Evolutionary conservation across 2,113 vertebrate genomes (phyloP).

Genomic region (Muntiacus reevesi): DNA sequence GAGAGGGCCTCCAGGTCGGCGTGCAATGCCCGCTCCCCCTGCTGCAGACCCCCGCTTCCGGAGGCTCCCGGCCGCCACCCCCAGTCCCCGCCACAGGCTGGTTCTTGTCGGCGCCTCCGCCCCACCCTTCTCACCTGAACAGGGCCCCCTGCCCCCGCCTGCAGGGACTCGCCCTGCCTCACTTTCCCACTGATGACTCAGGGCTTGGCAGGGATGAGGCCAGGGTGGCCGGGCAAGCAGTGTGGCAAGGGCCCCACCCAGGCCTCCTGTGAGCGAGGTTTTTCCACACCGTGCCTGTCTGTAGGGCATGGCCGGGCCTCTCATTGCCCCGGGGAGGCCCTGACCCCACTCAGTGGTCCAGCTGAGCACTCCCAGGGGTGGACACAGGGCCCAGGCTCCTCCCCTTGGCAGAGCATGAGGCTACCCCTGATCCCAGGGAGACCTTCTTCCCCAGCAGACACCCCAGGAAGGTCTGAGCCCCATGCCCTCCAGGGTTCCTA

Average conservation of each 20-base stretch:
- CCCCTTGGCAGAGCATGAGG: background rate
- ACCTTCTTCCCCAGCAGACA: background rate
- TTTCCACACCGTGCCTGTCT: constrained; percentile 6
- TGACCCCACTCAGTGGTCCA: background rate
- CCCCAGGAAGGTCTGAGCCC: background rate
- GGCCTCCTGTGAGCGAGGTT: background rate
- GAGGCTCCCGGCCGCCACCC: background rate
- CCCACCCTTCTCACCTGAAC: background rate
- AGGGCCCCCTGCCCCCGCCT: background rate
- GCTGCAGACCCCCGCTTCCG: background rate
- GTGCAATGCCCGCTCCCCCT: accelerated
- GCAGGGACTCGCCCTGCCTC: constrained; percentile 56
- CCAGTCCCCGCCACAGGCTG: background rate
- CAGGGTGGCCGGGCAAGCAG: background rate
- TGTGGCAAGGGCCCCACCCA: constrained; percentile 10
- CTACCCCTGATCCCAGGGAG: background rate
- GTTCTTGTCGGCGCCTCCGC: background rate
- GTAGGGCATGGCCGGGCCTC: background rate
- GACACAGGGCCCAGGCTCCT: background rate
- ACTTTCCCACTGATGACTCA: constrained; percentile 69
- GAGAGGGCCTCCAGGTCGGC: background rate
- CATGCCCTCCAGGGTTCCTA: background rate
- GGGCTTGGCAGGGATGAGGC: background rate
- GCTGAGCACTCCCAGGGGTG: background rate
- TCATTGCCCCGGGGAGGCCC: background rate